Percentiles rank a stretch among this genome's conserved stretches.
Evolutionary conservation across 2,888 invertebrate genomes (phyloP).

Genomic region (Scaptodrosophila latifasciaeformis): DNA sequence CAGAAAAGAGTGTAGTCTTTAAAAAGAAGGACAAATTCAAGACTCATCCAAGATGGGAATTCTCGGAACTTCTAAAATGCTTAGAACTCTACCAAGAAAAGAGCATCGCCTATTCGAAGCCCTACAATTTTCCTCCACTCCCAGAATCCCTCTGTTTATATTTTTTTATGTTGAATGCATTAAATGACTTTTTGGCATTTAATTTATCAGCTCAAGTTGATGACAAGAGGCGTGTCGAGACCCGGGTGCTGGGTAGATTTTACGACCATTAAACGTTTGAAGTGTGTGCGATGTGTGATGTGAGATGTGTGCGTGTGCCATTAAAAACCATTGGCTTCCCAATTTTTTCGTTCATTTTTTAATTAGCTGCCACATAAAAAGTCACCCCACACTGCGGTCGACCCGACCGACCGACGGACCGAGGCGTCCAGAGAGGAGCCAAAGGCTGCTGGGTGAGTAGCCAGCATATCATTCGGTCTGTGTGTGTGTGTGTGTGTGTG

Average conservation of each 20-base stretch:
- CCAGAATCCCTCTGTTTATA: too few species aligned
- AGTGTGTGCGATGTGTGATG: too few species aligned
- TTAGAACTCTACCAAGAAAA: too few species aligned
- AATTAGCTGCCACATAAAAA: slow-evolving; percentile 62
- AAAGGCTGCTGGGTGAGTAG: too few species aligned
- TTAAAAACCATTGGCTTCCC: slow-evolving; percentile 26
- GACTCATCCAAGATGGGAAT: too few species aligned
- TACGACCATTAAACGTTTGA: slow-evolving; percentile 58
- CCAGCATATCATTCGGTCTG: slow-evolving; percentile 35
- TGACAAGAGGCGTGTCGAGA: background rate
- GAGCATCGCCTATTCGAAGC: too few species aligned
- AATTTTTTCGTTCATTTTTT: slow-evolving; percentile 48
- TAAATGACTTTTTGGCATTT: slow-evolving; percentile 45
- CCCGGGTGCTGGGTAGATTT: slow-evolving; percentile 25
- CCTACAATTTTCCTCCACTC: too few species aligned
- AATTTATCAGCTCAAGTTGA: slow-evolving; percentile 19
- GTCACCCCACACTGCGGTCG: slow-evolving; percentile 35
- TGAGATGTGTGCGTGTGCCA: too few species aligned
- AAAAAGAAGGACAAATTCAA: too few species aligned
- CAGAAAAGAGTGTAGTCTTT: too few species aligned
- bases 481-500: background rate
- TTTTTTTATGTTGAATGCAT: slow-evolving; percentile 24
- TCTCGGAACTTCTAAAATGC: too few species aligned
- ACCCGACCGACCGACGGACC: background rate
- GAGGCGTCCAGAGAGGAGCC: background rate